Percentiles rank a stretch among this genome's conserved stretches.
These are phyloP conservation scores for Micromussa lordhowensis DNA, from an alignment of 92 coral and sea anemone species.

Conservation along the genomic window DNA sequence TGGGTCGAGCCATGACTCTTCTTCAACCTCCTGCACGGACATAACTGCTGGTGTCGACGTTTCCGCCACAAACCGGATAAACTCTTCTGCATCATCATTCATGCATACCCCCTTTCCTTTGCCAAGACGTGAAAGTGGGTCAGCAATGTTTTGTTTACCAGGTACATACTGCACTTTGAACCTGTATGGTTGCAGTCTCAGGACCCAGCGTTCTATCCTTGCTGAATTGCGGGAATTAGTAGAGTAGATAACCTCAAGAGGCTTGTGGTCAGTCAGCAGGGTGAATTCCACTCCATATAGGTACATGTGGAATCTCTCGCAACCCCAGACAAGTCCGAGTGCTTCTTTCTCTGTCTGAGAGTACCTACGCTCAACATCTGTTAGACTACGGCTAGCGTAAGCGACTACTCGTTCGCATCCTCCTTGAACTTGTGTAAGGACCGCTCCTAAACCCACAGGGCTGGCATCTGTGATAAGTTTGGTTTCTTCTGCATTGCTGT, in stretches of 20 bases:
- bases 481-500: slow-evolving; percentile 55
- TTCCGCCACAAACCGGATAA: slow-evolving; percentile 53
- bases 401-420: slow-evolving; percentile 21
- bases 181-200: slow-evolving; percentile 53
- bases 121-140: slow-evolving; percentile 40
- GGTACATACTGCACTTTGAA: slow-evolving; percentile 57
- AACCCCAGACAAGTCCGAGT: slow-evolving; percentile 46
- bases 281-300: slow-evolving; percentile 34
- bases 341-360: slow-evolving; percentile 47
- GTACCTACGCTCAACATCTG: slow-evolving; percentile 42
- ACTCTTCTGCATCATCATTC: slow-evolving; percentile 31
- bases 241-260: slow-evolving; percentile 44
- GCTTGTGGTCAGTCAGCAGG: slow-evolving; percentile 58
- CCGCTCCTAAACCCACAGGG: slow-evolving; percentile 46
- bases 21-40: slow-evolving; percentile 59
- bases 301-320: slow-evolving; percentile 43
- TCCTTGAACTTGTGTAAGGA: slow-evolving; percentile 33
- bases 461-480: slow-evolving; percentile 40
- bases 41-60: slow-evolving; percentile 59
- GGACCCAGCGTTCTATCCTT: slow-evolving; percentile 56
- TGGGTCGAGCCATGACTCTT: slow-evolving; percentile 48
- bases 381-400: slow-evolving; percentile 23
- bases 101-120: neutral
- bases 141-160: slow-evolving; percentile 44
- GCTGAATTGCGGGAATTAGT: slow-evolving; percentile 15